Conservation (phyloP, 2,797 vertebrate genomes). For the Lates japonicus region DNA sequence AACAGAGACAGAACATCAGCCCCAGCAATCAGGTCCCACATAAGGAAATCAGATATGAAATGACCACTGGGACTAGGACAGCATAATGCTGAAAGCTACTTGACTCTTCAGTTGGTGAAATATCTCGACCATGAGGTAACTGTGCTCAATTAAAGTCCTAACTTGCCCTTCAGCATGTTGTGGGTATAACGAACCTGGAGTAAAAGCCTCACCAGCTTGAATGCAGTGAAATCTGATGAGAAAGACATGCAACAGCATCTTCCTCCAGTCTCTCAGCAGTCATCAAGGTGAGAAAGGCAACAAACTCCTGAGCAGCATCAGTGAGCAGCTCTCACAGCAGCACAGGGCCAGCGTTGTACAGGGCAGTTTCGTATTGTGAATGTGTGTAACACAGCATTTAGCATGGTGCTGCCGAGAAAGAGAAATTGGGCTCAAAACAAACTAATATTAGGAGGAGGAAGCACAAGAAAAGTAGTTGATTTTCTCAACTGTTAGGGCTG, state of each 20-base stretch:
- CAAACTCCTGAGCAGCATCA: conserved; percentile 37
- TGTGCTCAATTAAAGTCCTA: conserved; percentile 9
- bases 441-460: conserved; percentile 18
- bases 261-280: conserved; percentile 42
- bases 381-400: conserved; percentile 35
- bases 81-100: background rate
- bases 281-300: conserved; percentile 62
- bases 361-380: conserved; percentile 43
- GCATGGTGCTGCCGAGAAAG: conserved; percentile 14
- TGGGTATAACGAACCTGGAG: conserved; percentile 16
- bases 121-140: background rate
- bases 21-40: background rate
- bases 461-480: conserved; percentile 40
- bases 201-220: conserved; percentile 20
- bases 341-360: background rate
- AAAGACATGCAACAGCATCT: conserved; percentile 43
- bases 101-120: background rate
- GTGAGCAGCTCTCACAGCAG: conserved; percentile 39
- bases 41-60: background rate
- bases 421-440: conserved; percentile 45
- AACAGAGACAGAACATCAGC: background rate
- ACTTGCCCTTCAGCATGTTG: conserved; percentile 23
- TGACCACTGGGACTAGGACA: background rate
- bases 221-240: conserved; percentile 43
- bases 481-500: conserved; percentile 50